Evolutionary conservation across 2,113 vertebrate genomes (phyloP), one percentile per base, ranked within the genome.

Genomic region (Telmatochromis bifrenatus): DNA sequence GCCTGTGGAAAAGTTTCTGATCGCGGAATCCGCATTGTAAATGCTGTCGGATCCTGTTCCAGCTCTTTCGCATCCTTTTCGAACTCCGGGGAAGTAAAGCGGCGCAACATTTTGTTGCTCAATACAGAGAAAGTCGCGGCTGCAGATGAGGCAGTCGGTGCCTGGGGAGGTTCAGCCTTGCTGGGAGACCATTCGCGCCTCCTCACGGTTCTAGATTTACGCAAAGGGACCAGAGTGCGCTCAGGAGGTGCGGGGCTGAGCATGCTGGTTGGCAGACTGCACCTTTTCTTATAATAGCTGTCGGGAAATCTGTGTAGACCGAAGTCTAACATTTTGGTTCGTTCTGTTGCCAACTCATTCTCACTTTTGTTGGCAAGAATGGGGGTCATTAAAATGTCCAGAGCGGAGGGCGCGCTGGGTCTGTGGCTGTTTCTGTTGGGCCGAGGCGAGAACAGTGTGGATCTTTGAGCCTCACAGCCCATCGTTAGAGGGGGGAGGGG

Each of bases 61-160:
- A 17, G 21, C 35, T 82, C 92, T 15, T 79, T 81, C n/a, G 12
- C 55, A 13, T 81, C 58, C 9, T 93, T 93, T 83, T 94, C 93
- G 2, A 97, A 92, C 81, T 96, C 95, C 3, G 95, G 95, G 54
- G 94, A 96, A 12, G 96, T 96, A 11, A 96, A 96, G 11, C 95
- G 91, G 15, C 96, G 90, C 0, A 96, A 47, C 7, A 97, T 86
- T 90, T 91, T 96, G 92, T 88, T 94, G 35, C 96, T 87, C 12
- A 96, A 49, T 19, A 82, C 60, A 0, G 95, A 93, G 51, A 96
- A 93, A 6, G 95, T 88, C 2, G 86, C 62, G 13, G 77, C 47
- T n/a, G 93, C 28, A 9, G 84, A 33, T 7, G 83, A 19, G 7
- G 58, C 19, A 3, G 82, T 19, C 2, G 60, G 23, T 9, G 31